Base-by-base conservation (phyloP, 1,140 invertebrate species). In the Drosophila lacteicornis region DNA sequence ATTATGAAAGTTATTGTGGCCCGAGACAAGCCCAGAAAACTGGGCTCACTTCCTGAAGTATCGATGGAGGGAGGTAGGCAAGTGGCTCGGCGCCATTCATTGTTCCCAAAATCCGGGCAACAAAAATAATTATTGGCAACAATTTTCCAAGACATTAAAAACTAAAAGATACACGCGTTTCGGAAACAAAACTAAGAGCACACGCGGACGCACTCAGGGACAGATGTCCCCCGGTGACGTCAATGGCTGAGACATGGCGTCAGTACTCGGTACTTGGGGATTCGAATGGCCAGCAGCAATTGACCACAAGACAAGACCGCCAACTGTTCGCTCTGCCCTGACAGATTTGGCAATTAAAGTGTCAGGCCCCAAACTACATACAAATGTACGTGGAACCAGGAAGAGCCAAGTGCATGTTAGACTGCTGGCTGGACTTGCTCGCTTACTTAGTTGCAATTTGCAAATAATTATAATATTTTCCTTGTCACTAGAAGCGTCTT, bases 301-400 rank as follows among this genome's bases (percentile, higher is more conserved):
- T 65, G 50, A 76, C 62, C 81, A 56, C 67, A 75, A 62, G 65
- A 69, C 74, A 60, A 59, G 66, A 79, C 62, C 73, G 68, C 69
- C 82, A 85, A 66, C 81, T 84, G 84, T 59, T 81, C 68, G 30
- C 63, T 25, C 25, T 56, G 53, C 49, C 45, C 63, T 70, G 84
- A 88, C 84, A 90, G 81, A 61, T 19, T 74, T 79, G 80, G 73
- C 85, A 84, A 90, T 88, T 90, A 84, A 79, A 70, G 49, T 79
- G 77, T 80, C 80, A 80, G 76, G n/a, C 38, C 67, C 27, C 36
- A 17, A 66, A 25, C 25, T 49, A 27, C 6, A 38, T 38, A 38
- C 4, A 38, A 4, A 13, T 38, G 27, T 22, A 43, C 19, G 11
- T 40, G 42, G 36, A 60, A 63, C 22, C 33, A 76, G 66, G 55